A percentile compares a stretch with the other conserved stretches of the same genome.
phyloP scores from a whole-genome alignment of 1,140 invertebrate species.

The Globodera rostochiensis region DNA sequence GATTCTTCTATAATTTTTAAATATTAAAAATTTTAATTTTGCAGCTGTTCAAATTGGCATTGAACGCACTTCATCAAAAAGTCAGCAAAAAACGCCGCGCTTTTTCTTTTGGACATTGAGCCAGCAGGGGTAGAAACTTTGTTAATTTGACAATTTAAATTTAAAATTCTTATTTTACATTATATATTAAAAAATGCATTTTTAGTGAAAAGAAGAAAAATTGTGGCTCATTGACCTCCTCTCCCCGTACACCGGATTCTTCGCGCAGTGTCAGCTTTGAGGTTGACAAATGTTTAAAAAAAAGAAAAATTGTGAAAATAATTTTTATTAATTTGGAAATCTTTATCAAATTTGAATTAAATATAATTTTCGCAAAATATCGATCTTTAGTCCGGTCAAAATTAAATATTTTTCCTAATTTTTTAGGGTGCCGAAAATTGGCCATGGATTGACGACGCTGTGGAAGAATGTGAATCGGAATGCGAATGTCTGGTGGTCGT shows the following conservation, averaged over 20 bases:
- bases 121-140: background rate
- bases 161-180: no score
- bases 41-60: background rate
- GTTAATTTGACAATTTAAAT: no score
- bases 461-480: no score
- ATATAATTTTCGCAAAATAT: background rate
- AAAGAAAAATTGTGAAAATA: background rate
- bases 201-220: slow-evolving; percentile 8
- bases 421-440: slow-evolving; percentile 21
- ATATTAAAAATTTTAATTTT: background rate
- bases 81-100: background rate
- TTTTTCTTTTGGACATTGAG: slow-evolving; percentile 28
- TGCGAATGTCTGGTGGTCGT: no score
- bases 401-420: background rate
- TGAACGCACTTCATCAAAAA: background rate
- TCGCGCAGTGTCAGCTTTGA: slow-evolving; percentile 25
- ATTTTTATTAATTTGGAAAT: background rate
- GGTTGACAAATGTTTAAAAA: background rate
- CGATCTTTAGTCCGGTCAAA: background rate
- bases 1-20: background rate
- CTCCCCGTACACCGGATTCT: slow-evolving; percentile 8
- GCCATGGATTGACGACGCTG: slow-evolving; percentile 27
- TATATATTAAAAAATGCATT: background rate
- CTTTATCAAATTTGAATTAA: no score
- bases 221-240: background rate